Conservation (phyloP, 2,888 invertebrate species). For the Xanthorhoe designata region DNA sequence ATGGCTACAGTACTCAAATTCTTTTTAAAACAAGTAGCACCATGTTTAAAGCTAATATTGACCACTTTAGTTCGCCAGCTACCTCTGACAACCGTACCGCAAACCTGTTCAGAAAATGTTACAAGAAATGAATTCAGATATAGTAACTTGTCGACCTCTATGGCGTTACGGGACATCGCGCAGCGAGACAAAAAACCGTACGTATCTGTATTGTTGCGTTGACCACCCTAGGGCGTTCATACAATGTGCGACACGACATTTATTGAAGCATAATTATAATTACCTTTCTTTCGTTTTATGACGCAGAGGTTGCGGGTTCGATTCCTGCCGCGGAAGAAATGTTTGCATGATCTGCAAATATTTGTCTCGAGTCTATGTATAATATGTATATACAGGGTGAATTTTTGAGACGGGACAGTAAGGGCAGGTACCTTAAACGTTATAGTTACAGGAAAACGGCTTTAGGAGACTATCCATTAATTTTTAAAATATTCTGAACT, state of each 20-base stretch:
- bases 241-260: not conserved
- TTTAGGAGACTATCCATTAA: too few species aligned
- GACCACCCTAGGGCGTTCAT: not conserved
- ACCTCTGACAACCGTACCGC: conserved; percentile 15
- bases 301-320: too few species aligned
- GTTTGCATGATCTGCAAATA: too few species aligned
- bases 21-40: not conserved
- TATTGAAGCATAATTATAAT: not conserved
- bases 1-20: not conserved
- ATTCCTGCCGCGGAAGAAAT: too few species aligned
- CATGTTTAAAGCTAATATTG: conserved; percentile 1
- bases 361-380: too few species aligned
- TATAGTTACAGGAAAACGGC: too few species aligned
- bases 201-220: conserved; percentile 25
- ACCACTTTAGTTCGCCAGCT: conserved; percentile 10
- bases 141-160: conserved; percentile 34
- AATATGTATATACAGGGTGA: too few species aligned
- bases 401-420: too few species aligned
- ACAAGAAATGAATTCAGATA: conserved; percentile 32
- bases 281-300: too few species aligned
- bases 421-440: too few species aligned
- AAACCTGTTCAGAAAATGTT: conserved; percentile 35
- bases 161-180: conserved; percentile 32
- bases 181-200: conserved; percentile 22
- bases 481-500: too few species aligned